Conservation (phyloP, 2,888 invertebrate species). For the Hypomecis atomaria region DNA sequence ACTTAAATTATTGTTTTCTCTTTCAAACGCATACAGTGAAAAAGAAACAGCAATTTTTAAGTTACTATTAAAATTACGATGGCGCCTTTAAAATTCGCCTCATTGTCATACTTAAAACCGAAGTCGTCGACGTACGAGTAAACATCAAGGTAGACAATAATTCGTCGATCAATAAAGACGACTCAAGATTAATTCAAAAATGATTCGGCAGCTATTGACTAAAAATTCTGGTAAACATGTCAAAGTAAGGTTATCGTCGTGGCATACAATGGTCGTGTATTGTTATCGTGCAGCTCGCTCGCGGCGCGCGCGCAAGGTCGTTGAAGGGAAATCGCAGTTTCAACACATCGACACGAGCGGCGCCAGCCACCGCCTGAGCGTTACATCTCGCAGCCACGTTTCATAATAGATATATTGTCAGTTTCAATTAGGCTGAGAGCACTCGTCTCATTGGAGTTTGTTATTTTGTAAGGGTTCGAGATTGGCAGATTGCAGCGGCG, state of each 20-base stretch:
- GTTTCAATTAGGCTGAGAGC: conserved; percentile 54
- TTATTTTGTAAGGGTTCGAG: conserved; percentile 15
- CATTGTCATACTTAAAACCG: too few relatives aligned
- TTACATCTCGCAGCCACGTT: conserved; percentile 72
- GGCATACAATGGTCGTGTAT: conserved; percentile 53
- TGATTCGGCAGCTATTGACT: not conserved
- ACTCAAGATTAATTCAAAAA: not conserved
- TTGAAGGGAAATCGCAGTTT: conserved; percentile 78
- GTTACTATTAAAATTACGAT: too few relatives aligned
- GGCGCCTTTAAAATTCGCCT: too few relatives aligned
- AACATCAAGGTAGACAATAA: too few relatives aligned
- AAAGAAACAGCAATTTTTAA: too few relatives aligned
- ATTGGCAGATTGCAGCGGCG: conserved; percentile 20
- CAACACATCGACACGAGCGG: conserved; percentile 66
- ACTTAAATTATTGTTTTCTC: too few relatives aligned
- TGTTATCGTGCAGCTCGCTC: conserved; percentile 64
- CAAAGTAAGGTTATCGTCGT: conserved; percentile 31
- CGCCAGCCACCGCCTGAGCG: conserved; percentile 56
- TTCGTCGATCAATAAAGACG: too few relatives aligned
- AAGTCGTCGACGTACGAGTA: too few relatives aligned
- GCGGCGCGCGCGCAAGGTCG: conserved; percentile 74
- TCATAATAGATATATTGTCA: conserved; percentile 60
- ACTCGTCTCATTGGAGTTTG: conserved; percentile 1
- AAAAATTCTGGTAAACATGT: not conserved
- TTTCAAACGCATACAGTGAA: too few relatives aligned